Evolutionary conservation across 1,140 invertebrate species (phyloP), one percentile per base, ranked within the genome.

Genomic region (Subanguina moxae): DNA sequence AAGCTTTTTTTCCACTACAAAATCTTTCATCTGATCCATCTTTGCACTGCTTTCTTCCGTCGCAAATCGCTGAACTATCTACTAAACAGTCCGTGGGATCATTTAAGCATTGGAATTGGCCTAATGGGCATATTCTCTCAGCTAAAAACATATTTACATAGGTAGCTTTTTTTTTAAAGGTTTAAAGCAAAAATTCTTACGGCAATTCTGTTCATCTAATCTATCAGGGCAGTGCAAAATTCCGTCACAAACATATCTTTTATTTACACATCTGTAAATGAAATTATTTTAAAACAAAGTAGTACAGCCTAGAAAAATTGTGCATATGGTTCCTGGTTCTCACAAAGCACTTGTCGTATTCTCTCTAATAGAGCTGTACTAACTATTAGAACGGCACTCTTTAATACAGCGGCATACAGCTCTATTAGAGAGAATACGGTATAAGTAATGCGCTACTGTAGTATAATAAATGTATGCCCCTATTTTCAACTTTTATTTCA

Each of bases 71-170:
- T 65, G 81, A 30, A 57, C 72, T 17, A 66, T 82, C 58, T 64
- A 83, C 43, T 25, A 52, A 52, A 38, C 77, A 73, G 45, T 78
- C 74, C 67, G 84, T 85, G 7, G 62, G 58, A 19, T 78, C 76
- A 70, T 86, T 85, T 21, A 75, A 76, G 65, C 86, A 86, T 72
- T 86, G 85, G 74, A 86, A 87, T 73, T 85, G 83, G 7, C 85
- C 85, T 0, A 90, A 87, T 0, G 69, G 52, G 69, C 90, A 89
- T 64, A 88, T 86, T 73, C 87, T 58, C 1, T 73, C 76, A 11
- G 74, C 75, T 77, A 59, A 63, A 76, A 72, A 52, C 48, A 52
- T 45, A 45, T 52, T 52, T 15, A 19, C 3, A 19, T 7, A 7
- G 3, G n/a, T 25, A 5, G 3, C 48, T 52, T 7, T 52, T 7